Percentiles rank a stretch among this genome's conserved stretches.
Evolutionary conservation across 2,113 vertebrate genomes (phyloP).

Genomic region (Strix uralensis): DNA sequence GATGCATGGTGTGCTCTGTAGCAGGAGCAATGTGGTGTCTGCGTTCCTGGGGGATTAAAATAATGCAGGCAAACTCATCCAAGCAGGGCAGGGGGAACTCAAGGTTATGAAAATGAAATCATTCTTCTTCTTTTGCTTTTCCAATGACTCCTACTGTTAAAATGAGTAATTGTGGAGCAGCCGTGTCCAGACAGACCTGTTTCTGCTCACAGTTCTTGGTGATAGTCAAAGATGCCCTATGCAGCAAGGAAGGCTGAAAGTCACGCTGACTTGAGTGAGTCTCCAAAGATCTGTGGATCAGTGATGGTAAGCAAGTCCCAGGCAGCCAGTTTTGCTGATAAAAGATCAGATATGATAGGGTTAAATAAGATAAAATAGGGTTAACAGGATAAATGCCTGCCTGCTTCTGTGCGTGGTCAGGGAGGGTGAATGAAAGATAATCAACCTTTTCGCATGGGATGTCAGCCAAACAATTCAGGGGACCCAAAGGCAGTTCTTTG

Average conservation of each 20-base stretch:
- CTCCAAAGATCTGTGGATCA: not conserved
- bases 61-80: not conserved
- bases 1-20: not conserved
- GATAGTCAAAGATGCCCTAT: not conserved
- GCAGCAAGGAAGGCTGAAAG: not conserved
- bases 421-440: not conserved
- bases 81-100: conserved; percentile 43
- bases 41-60: not conserved
- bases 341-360: not conserved
- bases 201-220: conserved; percentile 1
- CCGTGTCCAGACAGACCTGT: not conserved
- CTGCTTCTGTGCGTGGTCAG: not conserved
- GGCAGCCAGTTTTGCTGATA: not conserved
- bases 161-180: conserved; percentile 48
- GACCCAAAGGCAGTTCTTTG: not conserved
- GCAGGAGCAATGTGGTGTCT: not conserved
- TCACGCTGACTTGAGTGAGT: not conserved
- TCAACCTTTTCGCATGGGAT: fast-evolving
- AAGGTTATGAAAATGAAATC: conserved; percentile 65
- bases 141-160: conserved; percentile 30
- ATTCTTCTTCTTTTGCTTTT: conserved; percentile 56
- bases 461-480: not conserved
- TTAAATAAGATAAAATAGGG: not conserved
- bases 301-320: not conserved
- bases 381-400: not conserved